These are phyloP conservation scores for Sebastes baramenuke DNA, from an alignment of 2,797 vertebrate genomes.

Conservation along the genomic window DNA sequence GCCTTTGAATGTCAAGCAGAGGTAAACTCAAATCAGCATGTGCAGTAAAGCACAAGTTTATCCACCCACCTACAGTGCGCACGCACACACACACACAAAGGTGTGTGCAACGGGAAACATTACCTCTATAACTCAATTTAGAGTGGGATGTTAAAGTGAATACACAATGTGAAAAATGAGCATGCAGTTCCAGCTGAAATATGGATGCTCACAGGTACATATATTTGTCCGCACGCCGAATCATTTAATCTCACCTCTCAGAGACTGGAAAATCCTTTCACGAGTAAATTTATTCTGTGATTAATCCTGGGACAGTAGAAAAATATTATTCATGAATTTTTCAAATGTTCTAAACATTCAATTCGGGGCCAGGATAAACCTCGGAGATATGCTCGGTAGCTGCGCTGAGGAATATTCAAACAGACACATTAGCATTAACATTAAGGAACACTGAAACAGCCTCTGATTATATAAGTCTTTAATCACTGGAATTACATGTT, in stretches of 20 bases:
- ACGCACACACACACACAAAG: not conserved
- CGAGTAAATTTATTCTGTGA: slow-evolving; percentile 72
- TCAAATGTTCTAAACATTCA: slow-evolving; percentile 57
- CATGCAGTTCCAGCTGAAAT: slow-evolving; percentile 74
- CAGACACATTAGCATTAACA: slow-evolving; percentile 49
- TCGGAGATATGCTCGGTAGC: slow-evolving; percentile 34
- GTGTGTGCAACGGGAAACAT: slow-evolving; percentile 48
- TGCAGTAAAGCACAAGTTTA: slow-evolving; percentile 29
- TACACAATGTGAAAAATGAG: slow-evolving; percentile 76
- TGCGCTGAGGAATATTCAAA: slow-evolving; percentile 47
- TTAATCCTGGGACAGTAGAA: slow-evolving; percentile 63
- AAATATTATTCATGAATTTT: slow-evolving; percentile 71
- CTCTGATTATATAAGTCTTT: slow-evolving; percentile 52
- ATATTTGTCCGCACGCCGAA: slow-evolving; percentile 75
- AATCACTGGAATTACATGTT: slow-evolving; percentile 56
- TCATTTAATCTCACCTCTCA: slow-evolving; percentile 78
- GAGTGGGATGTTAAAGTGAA: slow-evolving; percentile 71
- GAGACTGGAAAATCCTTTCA: slow-evolving; percentile 58
- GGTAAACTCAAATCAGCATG: slow-evolving; percentile 44
- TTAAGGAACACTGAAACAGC: slow-evolving; percentile 42
- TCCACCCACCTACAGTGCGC: slow-evolving; percentile 14
- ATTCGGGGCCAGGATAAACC: slow-evolving; percentile 31
- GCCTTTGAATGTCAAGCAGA: slow-evolving; percentile 46
- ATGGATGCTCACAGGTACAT: slow-evolving; percentile 71
- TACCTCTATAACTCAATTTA: slow-evolving; percentile 72